Evolutionary conservation across 2,888 invertebrate genomes (phyloP), one percentile per base, ranked within the genome.

Genomic region (Petrolisthes manimaculis): DNA sequence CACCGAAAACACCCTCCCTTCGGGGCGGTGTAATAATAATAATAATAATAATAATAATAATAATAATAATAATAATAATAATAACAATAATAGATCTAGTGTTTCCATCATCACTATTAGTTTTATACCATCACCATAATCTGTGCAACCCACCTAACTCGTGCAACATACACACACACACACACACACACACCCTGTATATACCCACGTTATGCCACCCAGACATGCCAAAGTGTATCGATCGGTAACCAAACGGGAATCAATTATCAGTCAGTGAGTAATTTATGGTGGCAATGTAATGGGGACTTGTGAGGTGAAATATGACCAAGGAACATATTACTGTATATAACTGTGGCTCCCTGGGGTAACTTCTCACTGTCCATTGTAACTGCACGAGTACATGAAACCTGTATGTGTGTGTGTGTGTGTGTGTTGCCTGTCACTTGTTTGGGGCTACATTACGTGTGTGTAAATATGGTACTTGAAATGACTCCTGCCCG

Each of bases 201-300:
- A 53, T 55, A n/a, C 21, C 8, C 79, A 53, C 55, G 54, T 79
- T 79, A 79, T 55, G 55, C 79, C 79, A 55, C 55, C 79, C 79
- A 55, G 79, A 79, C 79, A 79, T 79, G 79, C 79, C 79, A 79
- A 79, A 79, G 51, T 21, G 79, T 55, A 79, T 79, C 79, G 79
- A 79, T 6, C 79, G 79, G 77, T 3, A 54, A 8, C 55, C 79
- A 79, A 79, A 79, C 79, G 56, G 14, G 61, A 81, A 81, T 81
- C 81, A 81, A 81, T 81, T 81, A 81, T 81, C 81, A 81, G 81
- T 81, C n/a, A n/a, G n/a, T n/a, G 24, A 24, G 81, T 67, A 81
- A 81, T 81, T 53, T 81, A 81, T 61, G 24, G 81, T 67, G 21
- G 51, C 14, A 12, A 14, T 21, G 37, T 81, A 67, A 67, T 81